Base-by-base conservation (phyloP, 2,888 invertebrate genomes). In the Drepana falcataria region DNA sequence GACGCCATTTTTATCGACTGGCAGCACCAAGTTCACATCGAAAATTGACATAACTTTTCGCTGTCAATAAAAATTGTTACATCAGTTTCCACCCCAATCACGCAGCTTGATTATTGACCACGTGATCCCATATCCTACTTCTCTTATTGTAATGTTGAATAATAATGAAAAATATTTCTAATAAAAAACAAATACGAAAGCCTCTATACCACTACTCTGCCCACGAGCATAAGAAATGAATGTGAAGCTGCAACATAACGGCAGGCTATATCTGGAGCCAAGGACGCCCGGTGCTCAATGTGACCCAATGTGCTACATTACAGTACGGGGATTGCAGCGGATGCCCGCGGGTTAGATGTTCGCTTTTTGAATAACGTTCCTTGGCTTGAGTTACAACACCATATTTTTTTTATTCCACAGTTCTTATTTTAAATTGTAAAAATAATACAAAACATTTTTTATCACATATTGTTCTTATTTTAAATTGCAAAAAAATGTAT, bases 241-340 rank as follows among this genome's bases (percentile, higher is more conserved):
- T 55, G 9, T 9, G 40, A 53, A 48, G 49, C 59, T 53, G 65
- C 60, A 62, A 62, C 59, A 60, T 51, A 54, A 49, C 59, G 64
- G 61, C 69, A 68, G 67, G 66, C 70, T 63, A 68, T 63, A 67
- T 63, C 63, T 65, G 65, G 68, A 69, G 69, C 76, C 85, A 89
- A 89, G 89, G 89, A 81, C 89, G 84, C 67, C 89, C 81, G 79
- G 80, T 85, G 64, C 70, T 75, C 84, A 87, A 87, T 79, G 87
- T 87, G 87, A 88, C 88, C 87, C 81, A 85, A 69, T 86, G 87
- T 75, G 78, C 85, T 77, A 85, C 79, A 81, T 21, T 83, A 75
- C 75, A 73, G 66, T 62, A 59, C 67, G 57, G 60, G 58, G 59
- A 54, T 52, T 54, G 58, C 65, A 56, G 54, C 49, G 52, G 55